Evolutionary conservation across 2,113 vertebrate genomes (phyloP).

Genomic region (Coturnix japonica): DNA sequence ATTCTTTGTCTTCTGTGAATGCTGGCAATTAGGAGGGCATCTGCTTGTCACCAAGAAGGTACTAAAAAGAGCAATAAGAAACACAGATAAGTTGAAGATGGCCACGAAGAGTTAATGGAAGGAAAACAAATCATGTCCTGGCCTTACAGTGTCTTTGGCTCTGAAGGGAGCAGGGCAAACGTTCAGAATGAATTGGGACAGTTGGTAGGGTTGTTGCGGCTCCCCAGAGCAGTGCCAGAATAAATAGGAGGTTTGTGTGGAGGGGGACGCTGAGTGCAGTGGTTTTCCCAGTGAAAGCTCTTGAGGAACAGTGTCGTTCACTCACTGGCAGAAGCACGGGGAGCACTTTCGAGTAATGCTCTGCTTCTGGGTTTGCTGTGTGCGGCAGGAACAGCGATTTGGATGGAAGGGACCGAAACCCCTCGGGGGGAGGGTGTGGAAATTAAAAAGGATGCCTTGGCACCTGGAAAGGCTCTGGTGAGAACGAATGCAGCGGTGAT

Average conservation of each 20-base stretch:
- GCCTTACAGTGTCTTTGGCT: background rate
- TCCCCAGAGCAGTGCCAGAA: background rate
- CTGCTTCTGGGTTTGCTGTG: background rate
- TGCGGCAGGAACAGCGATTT: fast-evolving
- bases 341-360: background rate
- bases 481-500: background rate
- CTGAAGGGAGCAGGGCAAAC: background rate
- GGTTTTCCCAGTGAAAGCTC: background rate
- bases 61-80: background rate
- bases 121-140: background rate
- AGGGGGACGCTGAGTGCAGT: background rate
- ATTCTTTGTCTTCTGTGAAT: background rate
- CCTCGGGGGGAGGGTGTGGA: background rate
- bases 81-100: background rate
- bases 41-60: background rate
- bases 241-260: background rate
- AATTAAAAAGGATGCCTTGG: background rate
- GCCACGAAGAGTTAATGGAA: background rate
- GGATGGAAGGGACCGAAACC: background rate
- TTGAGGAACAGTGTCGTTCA: background rate
- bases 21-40: background rate
- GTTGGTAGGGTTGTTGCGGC: background rate
- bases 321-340: background rate
- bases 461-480: background rate
- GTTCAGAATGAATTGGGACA: background rate